Evolutionary conservation across 2,113 vertebrate genomes (phyloP).

Genomic region (Ramphastos sulfuratus): DNA sequence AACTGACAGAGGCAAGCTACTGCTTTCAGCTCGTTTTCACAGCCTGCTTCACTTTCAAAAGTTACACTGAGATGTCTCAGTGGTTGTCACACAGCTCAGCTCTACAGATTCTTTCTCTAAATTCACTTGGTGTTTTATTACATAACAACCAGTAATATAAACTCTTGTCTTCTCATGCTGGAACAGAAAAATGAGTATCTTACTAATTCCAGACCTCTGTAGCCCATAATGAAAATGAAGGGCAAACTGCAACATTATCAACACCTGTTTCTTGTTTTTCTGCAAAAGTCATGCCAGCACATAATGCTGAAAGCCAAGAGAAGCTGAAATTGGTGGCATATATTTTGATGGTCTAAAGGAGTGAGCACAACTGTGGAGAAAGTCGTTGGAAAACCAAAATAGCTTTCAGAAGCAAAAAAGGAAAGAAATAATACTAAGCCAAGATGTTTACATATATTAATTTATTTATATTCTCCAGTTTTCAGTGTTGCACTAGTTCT

Average conservation of each 20-base stretch:
- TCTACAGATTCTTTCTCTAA: background rate
- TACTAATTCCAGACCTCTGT: background rate
- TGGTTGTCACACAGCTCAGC: background rate
- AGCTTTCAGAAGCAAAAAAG: background rate
- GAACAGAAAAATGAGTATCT: background rate
- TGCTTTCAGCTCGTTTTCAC: background rate
- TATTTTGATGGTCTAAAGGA: background rate
- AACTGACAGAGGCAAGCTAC: background rate
- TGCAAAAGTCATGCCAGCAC: background rate
- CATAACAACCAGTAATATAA: background rate
- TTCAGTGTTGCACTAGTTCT: background rate
- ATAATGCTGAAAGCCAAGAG: background rate
- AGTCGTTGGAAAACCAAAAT: background rate
- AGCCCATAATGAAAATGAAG: background rate
- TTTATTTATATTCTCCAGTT: background rate
- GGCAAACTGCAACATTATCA: background rate
- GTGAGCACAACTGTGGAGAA: background rate
- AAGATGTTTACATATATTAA: background rate
- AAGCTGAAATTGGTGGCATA: background rate
- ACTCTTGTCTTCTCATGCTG: background rate
- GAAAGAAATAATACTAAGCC: background rate
- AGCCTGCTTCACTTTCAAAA: background rate
- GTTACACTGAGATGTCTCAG: background rate
- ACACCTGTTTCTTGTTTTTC: background rate
- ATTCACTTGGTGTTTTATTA: background rate